Evolutionary conservation across 2,797 vertebrate species (phyloP).

Genomic region (Chiloscyllium punctatum): DNA sequence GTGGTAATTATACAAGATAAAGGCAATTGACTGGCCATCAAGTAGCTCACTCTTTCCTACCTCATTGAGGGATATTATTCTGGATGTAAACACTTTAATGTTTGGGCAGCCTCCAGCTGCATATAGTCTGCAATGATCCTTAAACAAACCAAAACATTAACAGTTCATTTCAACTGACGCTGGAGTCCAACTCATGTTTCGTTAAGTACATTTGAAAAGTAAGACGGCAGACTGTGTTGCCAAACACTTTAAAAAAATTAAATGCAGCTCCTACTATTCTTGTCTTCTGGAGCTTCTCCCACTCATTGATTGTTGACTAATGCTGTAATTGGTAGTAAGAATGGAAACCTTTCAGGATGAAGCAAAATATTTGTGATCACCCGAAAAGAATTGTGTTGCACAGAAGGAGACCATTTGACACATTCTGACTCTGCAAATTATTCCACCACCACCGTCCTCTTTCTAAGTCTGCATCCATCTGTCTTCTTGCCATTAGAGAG

Average conservation of each 20-base stretch:
- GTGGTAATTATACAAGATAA: neutral
- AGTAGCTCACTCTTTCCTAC: neutral
- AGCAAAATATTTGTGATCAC: neutral
- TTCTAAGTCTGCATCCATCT: neutral
- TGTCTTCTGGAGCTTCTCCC: neutral
- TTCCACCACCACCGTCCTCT: too few relatives aligned
- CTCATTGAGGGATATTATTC: neutral
- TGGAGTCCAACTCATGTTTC: neutral
- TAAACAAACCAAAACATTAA: slow-evolving; percentile 31
- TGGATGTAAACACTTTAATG: neutral
- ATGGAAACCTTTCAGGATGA: neutral
- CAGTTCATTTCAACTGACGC: neutral
- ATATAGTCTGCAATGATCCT: slow-evolving; percentile 7
- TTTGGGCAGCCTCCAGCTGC: neutral
- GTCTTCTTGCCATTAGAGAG: neutral
- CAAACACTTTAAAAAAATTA: neutral
- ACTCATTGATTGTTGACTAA: neutral
- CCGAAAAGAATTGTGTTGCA: neutral
- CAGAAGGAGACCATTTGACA: neutral
- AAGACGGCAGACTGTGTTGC: slow-evolving; percentile 10
- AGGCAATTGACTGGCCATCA: neutral
- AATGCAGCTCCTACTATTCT: neutral
- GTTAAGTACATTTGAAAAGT: slow-evolving; percentile 33
- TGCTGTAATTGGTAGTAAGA: too few relatives aligned
- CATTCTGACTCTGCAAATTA: neutral